A percentile compares a stretch with the other conserved stretches of the same genome.
phyloP scores from a whole-genome alignment of 2,888 invertebrate genomes.

The Rutpela maculata region DNA sequence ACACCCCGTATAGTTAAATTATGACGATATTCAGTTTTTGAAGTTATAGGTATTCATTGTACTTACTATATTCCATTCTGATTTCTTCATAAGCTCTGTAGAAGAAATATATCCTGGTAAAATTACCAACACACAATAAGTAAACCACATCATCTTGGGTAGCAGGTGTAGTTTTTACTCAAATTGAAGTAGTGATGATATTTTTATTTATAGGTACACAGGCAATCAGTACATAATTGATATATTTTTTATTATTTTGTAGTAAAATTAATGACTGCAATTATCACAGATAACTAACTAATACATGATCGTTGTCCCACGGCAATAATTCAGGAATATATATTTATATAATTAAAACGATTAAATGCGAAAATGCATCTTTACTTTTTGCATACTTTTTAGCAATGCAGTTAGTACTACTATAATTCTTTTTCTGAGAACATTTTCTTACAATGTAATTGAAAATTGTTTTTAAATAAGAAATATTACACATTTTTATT shows the following conservation, averaged over 20 bases:
- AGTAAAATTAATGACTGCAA: background rate
- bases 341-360: too few species aligned
- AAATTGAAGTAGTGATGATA: background rate
- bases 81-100: background rate
- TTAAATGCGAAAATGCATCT: too few species aligned
- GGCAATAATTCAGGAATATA: too few species aligned
- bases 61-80: background rate
- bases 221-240: background rate
- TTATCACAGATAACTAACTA: background rate
- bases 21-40: too few species aligned
- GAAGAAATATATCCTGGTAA: background rate
- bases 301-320: background rate
- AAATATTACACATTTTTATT: too few species aligned
- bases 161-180: background rate
- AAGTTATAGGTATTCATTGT: background rate
- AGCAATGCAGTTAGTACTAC: too few species aligned
- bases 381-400: too few species aligned
- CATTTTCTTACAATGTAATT: too few species aligned
- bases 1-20: too few species aligned
- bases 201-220: background rate
- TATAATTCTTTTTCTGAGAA: too few species aligned
- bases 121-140: background rate
- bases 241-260: background rate
- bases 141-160: background rate
- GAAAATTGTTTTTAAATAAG: too few species aligned